Base-by-base conservation (phyloP, 2,888 invertebrate species). In the Catonia carolina region DNA sequence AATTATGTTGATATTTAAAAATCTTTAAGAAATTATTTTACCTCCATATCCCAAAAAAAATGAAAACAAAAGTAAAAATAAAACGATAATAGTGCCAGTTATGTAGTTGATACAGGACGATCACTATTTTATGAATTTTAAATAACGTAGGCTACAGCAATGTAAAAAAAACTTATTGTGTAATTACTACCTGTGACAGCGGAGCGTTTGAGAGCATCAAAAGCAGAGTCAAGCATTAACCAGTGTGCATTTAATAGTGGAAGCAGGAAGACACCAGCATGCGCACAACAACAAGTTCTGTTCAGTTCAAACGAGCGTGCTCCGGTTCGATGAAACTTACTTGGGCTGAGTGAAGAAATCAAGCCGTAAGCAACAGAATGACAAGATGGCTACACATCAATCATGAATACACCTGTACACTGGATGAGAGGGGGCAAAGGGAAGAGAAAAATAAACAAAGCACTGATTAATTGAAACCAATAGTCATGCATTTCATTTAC, bases 401-500 rank as follows among this genome's bases (percentile, higher is more conserved):
- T 52, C 41, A 52, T 52, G 36, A 52, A 37, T 45, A 27, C 45
- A 52, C 58, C 58, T 62, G 64, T 64, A 63, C 64, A 64, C 60
- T 60, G 63, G 56, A 58, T 60, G 61, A 59, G 60, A 62, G 62
- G 59, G 53, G 53, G 61, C 60, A 51, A 48, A 45, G 51, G 59
- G 57, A 57, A 60, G 59, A 50, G 33, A 56, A 60, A 64, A 64
- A 64, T 64, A 64, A 64, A 64, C 53, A 62, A 64, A 64, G 64
- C 64, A 60, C 60, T 60, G 61, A 62, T 63, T 64, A 63, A 64
- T 63, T 63, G 60, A 64, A 64, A 64, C 58, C 61, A 61, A 58
- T 58, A 62, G 60, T 63, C 64, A 64, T 64, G 64, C 64, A 64
- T 63, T 64, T 58, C 58, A 48, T 58, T 63, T 63, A 63, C 62